A percentile compares a stretch with the other conserved stretches of the same genome.
Conservation (phyloP, 1,140 invertebrate genomes). For the Stenopsyche tienmushanensis region DNA sequence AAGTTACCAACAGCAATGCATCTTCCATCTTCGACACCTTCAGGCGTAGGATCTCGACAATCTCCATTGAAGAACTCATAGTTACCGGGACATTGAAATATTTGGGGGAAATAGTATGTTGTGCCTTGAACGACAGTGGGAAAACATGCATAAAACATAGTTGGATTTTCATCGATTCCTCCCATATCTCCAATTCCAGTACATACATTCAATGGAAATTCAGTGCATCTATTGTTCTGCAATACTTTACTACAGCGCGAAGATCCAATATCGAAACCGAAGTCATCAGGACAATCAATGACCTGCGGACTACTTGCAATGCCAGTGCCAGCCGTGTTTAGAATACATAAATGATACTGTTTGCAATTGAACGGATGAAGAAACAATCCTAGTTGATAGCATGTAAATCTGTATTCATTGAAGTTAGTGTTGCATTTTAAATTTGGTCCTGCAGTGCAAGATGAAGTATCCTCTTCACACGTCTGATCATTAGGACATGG, state of each 20-base stretch:
- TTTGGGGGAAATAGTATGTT: background rate
- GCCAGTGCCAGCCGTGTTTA: background rate
- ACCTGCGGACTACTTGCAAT: background rate
- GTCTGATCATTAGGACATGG: background rate
- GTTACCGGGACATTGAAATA: background rate
- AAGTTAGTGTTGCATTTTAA: background rate
- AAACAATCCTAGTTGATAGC: conserved; percentile 42
- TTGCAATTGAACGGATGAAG: conserved; percentile 51
- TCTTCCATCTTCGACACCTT: background rate
- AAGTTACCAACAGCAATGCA: conserved; percentile 9
- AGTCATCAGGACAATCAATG: background rate
- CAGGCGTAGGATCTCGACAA: background rate
- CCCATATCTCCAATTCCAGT: background rate
- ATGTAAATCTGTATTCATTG: conserved; percentile 6
- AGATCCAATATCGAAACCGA: background rate
- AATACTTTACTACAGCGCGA: background rate
- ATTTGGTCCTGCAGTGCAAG: conserved; percentile 18
- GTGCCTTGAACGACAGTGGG: background rate
- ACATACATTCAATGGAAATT: background rate
- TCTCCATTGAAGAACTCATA: background rate
- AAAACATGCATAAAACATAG: background rate
- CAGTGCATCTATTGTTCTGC: background rate
- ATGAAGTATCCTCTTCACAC: background rate
- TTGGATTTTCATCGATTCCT: background rate
- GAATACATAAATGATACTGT: conserved; percentile 48